phyloP scores from a whole-genome alignment of 92 coral and sea anemone genomes.

The Bergia sp. region DNA sequence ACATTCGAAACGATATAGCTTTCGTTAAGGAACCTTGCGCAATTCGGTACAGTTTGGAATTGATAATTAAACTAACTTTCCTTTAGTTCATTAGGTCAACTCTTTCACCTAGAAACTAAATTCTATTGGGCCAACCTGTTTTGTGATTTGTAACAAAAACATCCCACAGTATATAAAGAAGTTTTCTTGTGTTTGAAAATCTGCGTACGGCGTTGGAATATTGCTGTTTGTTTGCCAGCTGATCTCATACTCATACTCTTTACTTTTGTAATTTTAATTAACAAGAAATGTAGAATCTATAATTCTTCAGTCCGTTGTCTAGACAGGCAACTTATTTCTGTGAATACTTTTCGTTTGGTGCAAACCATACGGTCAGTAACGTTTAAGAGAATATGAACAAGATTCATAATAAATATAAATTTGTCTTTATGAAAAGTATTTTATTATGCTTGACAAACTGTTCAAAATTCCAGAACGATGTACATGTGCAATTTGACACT shows the following conservation, averaged over 20 bases:
- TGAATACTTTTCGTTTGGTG: no score
- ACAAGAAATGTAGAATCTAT: no score
- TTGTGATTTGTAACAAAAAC: background rate
- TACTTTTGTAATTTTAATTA: background rate
- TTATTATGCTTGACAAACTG: background rate
- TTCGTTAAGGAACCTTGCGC: background rate
- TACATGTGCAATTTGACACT: background rate
- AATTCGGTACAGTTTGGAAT: background rate
- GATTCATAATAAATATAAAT: background rate
- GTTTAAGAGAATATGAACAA: background rate
- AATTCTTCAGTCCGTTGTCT: background rate
- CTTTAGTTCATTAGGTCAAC: background rate
- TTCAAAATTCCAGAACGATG: background rate
- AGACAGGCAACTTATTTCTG: no score
- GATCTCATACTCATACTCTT: background rate
- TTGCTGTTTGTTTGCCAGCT: slow-evolving; percentile 11
- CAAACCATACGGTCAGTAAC: no score
- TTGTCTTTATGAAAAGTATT: no score
- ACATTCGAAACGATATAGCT: background rate
- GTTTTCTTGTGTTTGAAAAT: background rate
- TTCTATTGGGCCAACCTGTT: background rate
- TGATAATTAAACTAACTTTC: no score
- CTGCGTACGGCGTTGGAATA: background rate
- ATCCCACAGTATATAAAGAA: background rate
- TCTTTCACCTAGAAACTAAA: background rate